Evolutionary conservation across 1,140 invertebrate genomes (phyloP), one percentile per base, ranked within the genome.

Genomic region (Cydia amplana): DNA sequence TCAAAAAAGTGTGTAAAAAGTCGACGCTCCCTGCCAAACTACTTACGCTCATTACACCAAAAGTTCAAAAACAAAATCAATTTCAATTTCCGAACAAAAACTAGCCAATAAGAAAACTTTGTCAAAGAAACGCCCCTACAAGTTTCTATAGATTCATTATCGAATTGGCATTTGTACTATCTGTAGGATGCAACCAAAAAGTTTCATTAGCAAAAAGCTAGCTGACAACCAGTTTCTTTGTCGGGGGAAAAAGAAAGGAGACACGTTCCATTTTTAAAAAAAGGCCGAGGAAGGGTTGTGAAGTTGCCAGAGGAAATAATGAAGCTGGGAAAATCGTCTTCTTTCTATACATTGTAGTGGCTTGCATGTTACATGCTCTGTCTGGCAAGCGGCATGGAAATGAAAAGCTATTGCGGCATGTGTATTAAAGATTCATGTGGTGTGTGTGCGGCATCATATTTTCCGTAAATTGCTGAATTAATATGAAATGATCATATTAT

Each of bases 201-300:
- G 81, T 90, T 84, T 87, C 86, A 90, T 90, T 87, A 90, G 81
- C 80, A 79, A 83, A 88, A 82, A 88, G 85, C 84, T 81, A 83
- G 87, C 64, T 65, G 64, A 82, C 82, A 81, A 82, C 78, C 72
- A 77, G 74, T 81, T 81, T 82, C 83, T 88, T 86, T 86, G 85
- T 85, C 82, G 77, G 74, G 65, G 28, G 25, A 73, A 79, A 76
- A 79, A 63, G 16, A 78, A 78, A 81, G 79, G 82, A 83, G 87
- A 82, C 83, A 81, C 78, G 82, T 78, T 85, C 86, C 80, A 84
- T 77, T 87, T 88, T 90, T 86, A 79, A 86, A 84, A 79, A 76
- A 80, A 82, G 77, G 78, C 78, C 73, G 76, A 73, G 78, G 72
- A 82, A 81, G 79, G 83, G 65, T 70, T 70, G 65, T 20, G 32